Conservation (phyloP, 2,888 invertebrate genomes). For the Calliopum simillimum region DNA sequence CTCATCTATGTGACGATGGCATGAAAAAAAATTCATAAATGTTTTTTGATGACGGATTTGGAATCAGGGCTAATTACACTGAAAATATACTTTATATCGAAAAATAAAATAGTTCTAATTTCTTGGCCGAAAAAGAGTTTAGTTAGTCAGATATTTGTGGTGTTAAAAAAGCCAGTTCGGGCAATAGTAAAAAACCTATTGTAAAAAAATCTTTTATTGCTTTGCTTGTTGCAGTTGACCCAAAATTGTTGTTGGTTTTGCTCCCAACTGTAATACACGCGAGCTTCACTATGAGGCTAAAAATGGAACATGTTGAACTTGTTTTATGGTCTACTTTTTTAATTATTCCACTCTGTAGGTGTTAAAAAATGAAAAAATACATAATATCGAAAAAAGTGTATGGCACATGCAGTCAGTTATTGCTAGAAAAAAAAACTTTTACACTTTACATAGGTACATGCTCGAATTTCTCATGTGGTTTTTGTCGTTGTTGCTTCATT, state of each 20-base stretch:
- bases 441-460: too few relatives aligned
- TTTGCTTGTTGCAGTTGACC: background rate
- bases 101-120: too few relatives aligned
- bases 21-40: too few relatives aligned
- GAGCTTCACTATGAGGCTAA: background rate
- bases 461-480: background rate
- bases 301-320: constrained; percentile 20
- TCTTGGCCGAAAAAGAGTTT: too few relatives aligned
- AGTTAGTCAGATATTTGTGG: too few relatives aligned
- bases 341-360: background rate
- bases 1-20: too few relatives aligned
- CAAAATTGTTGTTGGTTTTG: background rate
- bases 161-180: too few relatives aligned
- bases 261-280: constrained; percentile 2
- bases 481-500: background rate
- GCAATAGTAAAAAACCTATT: too few relatives aligned
- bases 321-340: constrained; percentile 16
- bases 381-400: background rate
- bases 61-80: too few relatives aligned
- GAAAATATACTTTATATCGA: too few relatives aligned
- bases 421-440: too few relatives aligned
- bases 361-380: background rate
- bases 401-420: background rate
- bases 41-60: too few relatives aligned
- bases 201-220: background rate